A percentile compares a stretch with the other conserved stretches of the same genome.
Evolutionary conservation across 2,113 vertebrate species (phyloP).

Genomic region (Climacteris rufus): DNA sequence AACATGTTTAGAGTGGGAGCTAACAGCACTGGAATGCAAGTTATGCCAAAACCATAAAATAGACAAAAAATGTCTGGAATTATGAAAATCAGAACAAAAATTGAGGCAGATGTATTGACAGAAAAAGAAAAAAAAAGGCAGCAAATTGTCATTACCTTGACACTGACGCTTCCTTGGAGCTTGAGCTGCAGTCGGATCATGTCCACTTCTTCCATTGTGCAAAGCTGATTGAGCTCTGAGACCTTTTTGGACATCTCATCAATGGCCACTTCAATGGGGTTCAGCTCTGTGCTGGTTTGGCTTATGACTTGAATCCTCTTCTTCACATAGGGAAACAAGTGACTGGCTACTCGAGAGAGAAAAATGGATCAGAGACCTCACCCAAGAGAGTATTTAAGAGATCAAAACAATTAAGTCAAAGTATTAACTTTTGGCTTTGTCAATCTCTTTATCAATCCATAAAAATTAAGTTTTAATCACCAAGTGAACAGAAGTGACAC

Average conservation of each 20-base stretch:
- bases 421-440: background rate
- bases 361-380: background rate
- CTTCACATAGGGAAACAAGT: slow-evolving; percentile 94
- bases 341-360: slow-evolving; percentile 77
- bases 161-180: slow-evolving; percentile 96
- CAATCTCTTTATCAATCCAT: background rate
- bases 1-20: background rate
- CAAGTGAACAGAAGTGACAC: background rate
- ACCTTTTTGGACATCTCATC: slow-evolving; percentile 98
- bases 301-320: slow-evolving; percentile 94
- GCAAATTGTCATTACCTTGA: slow-evolving; percentile 73
- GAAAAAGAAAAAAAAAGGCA: background rate
- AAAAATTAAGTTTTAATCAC: background rate
- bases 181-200: slow-evolving; percentile 98
- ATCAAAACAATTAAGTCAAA: background rate
- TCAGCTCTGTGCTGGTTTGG: slow-evolving; percentile 93
- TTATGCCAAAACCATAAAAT: background rate
- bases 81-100: background rate
- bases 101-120: background rate
- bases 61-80: background rate
- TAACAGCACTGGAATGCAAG: background rate
- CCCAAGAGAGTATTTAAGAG: background rate
- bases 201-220: slow-evolving; percentile 92
- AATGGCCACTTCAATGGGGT: slow-evolving; percentile 98
- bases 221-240: slow-evolving; percentile 94